A percentile compares a stretch with the other conserved stretches of the same genome.
phyloP scores from a whole-genome alignment of 2,888 invertebrate species.

The Tanytarsus gracilentus region DNA sequence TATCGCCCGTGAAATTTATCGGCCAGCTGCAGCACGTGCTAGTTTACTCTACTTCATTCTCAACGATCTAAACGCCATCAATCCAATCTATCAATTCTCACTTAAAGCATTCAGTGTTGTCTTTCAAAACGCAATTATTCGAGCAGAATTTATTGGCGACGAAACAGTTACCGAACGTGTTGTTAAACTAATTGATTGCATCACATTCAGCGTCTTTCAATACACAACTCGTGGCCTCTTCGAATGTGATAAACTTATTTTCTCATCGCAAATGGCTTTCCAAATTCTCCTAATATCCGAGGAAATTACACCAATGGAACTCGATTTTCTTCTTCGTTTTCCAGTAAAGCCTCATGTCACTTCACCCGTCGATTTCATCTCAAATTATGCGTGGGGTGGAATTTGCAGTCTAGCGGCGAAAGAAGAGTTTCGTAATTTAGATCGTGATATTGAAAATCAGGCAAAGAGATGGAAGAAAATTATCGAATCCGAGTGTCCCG shows the following conservation, averaged over 20 bases:
- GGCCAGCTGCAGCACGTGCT: conserved; percentile 76
- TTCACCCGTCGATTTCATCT: conserved; percentile 89
- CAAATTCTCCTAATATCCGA: conserved; percentile 82
- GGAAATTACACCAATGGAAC: conserved; percentile 73
- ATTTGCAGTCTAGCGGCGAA: conserved; percentile 65
- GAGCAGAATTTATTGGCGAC: conserved; percentile 65
- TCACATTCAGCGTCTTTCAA: conserved; percentile 88
- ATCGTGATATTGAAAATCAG: conserved; percentile 90
- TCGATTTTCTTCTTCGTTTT: conserved; percentile 88
- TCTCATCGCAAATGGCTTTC: conserved; percentile 93
- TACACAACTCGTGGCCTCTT: conserved; percentile 91
- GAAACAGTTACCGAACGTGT: conserved; percentile 66
- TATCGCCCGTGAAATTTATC: conserved; percentile 76
- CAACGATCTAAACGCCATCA: conserved; percentile 90
- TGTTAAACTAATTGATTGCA: conserved; percentile 84
- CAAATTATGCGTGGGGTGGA: conserved; percentile 89
- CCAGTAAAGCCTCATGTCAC: conserved; percentile 82
- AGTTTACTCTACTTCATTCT: conserved; percentile 91
- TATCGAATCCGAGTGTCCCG: conserved; percentile 89
- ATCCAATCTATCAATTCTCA: conserved; percentile 95
- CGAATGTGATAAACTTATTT: conserved; percentile 93
- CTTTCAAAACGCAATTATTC: conserved; percentile 90
- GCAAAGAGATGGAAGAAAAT: conserved; percentile 97
- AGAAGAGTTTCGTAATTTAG: conserved; percentile 58
- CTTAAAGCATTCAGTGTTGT: conserved; percentile 96